Percentiles rank a stretch among this genome's conserved stretches.
These are phyloP conservation scores for Craterocephalus amniculus DNA, from an alignment of 2,797 vertebrate species.

Conservation along the genomic window DNA sequence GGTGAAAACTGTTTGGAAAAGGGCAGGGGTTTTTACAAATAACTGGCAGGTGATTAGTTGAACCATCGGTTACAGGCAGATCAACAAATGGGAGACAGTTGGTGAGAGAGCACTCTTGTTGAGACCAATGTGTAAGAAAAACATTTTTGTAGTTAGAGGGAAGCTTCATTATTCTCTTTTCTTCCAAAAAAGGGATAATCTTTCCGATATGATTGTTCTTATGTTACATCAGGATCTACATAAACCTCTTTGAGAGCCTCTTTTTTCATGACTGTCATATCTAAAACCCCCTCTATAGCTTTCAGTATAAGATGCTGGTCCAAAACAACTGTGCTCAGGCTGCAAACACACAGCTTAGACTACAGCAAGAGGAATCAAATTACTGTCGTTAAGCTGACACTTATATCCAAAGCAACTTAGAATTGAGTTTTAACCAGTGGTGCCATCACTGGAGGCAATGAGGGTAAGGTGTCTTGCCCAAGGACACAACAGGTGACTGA, in stretches of 20 bases:
- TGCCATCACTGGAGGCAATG: too few relatives aligned
- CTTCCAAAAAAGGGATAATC: not conserved
- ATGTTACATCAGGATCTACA: not conserved
- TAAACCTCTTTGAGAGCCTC: not conserved
- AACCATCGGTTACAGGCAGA: constrained; percentile 22
- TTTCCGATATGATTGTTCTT: not conserved
- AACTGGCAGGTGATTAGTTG: constrained; percentile 28
- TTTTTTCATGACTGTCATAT: not conserved
- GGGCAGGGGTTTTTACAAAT: constrained; percentile 10
- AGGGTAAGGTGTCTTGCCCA: too few relatives aligned
- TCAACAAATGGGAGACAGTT: constrained; percentile 10
- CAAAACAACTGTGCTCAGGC: not conserved
- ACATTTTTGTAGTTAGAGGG: not conserved
- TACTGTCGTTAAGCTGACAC: too few relatives aligned
- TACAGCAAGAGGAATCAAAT: constrained; percentile 8
- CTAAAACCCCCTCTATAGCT: not conserved
- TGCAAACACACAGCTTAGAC: constrained; percentile 9
- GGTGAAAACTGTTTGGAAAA: constrained; percentile 10
- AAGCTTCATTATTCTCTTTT: not conserved
- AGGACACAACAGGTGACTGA: too few relatives aligned
- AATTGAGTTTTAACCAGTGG: too few relatives aligned
- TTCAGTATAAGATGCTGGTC: not conserved
- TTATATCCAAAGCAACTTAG: too few relatives aligned
- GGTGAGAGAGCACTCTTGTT: constrained; percentile 3
- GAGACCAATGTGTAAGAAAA: not conserved